Evolutionary conservation across 2,888 invertebrate genomes (phyloP).

Genomic region (Timema cristinae): DNA sequence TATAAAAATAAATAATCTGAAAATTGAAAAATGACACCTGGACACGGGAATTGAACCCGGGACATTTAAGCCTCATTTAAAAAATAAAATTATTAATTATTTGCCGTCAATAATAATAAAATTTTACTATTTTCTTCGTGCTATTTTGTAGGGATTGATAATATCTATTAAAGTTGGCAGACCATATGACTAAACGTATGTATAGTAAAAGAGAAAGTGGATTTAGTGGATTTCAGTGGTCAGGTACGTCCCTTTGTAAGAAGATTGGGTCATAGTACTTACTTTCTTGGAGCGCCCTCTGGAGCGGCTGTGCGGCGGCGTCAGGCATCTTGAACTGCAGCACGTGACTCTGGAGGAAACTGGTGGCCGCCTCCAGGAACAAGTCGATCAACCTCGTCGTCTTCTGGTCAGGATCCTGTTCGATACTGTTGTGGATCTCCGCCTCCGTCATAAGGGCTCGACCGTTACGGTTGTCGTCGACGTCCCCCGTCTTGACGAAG

Average conservation of each 20-base stretch:
- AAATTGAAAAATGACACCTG: too few species aligned
- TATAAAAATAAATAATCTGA: too few species aligned
- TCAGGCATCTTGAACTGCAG: constrained; percentile 68
- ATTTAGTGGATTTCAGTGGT: too few species aligned
- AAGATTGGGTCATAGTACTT: constrained; percentile 12
- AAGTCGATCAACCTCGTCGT: constrained; percentile 52
- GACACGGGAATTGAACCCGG: too few species aligned
- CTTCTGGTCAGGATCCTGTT: constrained; percentile 50
- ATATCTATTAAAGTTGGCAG: too few species aligned
- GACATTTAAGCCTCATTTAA: too few species aligned
- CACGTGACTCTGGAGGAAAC: constrained; percentile 58
- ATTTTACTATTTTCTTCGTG: too few species aligned
- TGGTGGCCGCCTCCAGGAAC: constrained; percentile 52
- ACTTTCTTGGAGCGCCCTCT: constrained; percentile 67
- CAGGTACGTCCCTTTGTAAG: not conserved
- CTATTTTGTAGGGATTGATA: too few species aligned
- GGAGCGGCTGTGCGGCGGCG: constrained; percentile 59
- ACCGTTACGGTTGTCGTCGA: constrained; percentile 34
- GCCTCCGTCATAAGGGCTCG: constrained; percentile 42
- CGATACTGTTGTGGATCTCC: constrained; percentile 52
- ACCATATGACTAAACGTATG: too few species aligned
- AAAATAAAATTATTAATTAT: too few species aligned
- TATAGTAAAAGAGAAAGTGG: too few species aligned
- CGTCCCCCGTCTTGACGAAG: constrained; percentile 47
- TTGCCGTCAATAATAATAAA: too few species aligned